Conservation (phyloP, 2,113 vertebrate genomes). For the Apodemus speciosus region DNA sequence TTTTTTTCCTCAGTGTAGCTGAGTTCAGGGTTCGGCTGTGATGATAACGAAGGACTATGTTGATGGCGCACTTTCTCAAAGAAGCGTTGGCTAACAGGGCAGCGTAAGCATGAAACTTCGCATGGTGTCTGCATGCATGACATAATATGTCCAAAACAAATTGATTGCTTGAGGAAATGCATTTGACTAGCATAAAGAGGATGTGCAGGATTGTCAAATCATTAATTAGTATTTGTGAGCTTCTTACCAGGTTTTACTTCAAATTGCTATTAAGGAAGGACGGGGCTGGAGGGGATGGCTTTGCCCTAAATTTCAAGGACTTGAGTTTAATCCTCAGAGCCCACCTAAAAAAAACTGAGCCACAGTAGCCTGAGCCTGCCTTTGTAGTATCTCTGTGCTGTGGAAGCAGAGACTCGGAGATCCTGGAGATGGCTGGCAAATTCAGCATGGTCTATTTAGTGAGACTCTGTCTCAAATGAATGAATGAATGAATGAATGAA, state of each 20-base stretch:
- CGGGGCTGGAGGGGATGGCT: background rate
- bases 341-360: background rate
- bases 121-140: background rate
- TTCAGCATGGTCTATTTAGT: background rate
- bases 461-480: background rate
- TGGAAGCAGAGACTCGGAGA: background rate
- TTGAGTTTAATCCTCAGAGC: background rate
- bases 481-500: too few relatives aligned
- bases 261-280: background rate
- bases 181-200: background rate
- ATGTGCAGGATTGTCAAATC: constrained; percentile 14
- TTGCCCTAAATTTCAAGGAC: background rate
- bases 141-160: background rate
- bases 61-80: background rate
- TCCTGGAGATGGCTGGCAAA: background rate
- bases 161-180: background rate
- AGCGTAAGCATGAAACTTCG: constrained; percentile 6
- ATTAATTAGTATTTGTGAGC: constrained; percentile 25
- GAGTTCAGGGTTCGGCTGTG: background rate
- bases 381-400: background rate
- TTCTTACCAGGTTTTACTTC: constrained; percentile 42
- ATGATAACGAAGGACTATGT: background rate
- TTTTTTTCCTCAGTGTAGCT: background rate
- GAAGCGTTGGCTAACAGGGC: background rate
- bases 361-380: background rate